Percentiles rank a stretch among this genome's conserved stretches.
Evolutionary conservation across 1,140 invertebrate genomes (phyloP).

Genomic region (Lepidotrigona ventralis): DNA sequence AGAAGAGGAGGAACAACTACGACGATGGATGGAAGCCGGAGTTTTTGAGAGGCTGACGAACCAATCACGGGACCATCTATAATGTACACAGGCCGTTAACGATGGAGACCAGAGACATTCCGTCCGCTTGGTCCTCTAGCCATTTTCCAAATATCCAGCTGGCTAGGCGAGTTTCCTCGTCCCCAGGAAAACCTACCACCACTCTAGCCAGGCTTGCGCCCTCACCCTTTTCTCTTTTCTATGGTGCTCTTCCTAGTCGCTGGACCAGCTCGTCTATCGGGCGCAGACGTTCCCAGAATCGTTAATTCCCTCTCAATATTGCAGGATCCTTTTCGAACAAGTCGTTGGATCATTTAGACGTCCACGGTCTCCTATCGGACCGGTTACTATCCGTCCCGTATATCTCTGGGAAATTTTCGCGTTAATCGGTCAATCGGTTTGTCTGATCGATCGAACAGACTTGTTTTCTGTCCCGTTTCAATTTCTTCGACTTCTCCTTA

Average conservation of each 20-base stretch:
- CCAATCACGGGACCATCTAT: slow-evolving; percentile 76
- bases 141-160: slow-evolving; percentile 66
- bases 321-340: slow-evolving; percentile 66
- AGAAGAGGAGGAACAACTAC: slow-evolving; percentile 32
- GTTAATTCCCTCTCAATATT: slow-evolving; percentile 72
- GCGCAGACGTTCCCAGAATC: slow-evolving; percentile 65
- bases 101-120: slow-evolving; percentile 66
- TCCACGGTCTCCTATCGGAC: not conserved
- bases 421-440: not conserved
- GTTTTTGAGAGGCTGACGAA: slow-evolving; percentile 75
- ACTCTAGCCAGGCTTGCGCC: not conserved
- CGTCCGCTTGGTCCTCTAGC: slow-evolving; percentile 61
- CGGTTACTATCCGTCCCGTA: no score
- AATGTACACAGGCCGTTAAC: slow-evolving; percentile 77
- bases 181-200: slow-evolving; percentile 55
- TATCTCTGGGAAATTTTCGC: not conserved
- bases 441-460: not conserved
- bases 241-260: slow-evolving; percentile 45
- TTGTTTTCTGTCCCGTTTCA: not conserved
- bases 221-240: slow-evolving; percentile 61
- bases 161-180: slow-evolving; percentile 51
- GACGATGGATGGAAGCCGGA: slow-evolving; percentile 50
- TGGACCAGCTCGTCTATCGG: slow-evolving; percentile 44
- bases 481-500: not conserved
- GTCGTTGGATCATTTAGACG: slow-evolving; percentile 35